A percentile compares a stretch with the other conserved stretches of the same genome.
These are phyloP conservation scores for Eupithecia dodoneata DNA, from an alignment of 2,888 invertebrate genomes.

Conservation along the genomic window DNA sequence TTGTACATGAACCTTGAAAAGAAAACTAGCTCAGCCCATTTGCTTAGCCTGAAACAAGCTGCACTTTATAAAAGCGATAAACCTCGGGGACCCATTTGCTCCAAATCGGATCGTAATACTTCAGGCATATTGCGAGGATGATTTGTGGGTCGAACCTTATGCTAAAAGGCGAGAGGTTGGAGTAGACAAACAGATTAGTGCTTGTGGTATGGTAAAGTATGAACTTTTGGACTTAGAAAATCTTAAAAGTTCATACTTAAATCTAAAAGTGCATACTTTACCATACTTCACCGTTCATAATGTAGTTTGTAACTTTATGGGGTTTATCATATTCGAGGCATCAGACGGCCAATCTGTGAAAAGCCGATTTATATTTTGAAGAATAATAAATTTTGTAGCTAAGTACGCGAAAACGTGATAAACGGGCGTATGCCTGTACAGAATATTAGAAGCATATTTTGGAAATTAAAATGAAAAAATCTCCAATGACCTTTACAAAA, in stretches of 20 bases:
- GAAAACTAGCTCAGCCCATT: neutral
- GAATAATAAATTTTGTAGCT: neutral
- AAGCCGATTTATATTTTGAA: neutral
- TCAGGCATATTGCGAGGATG: conserved; percentile 32
- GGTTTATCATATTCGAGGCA: neutral
- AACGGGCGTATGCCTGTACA: neutral
- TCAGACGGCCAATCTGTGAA: neutral
- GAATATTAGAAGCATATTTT: too few species aligned
- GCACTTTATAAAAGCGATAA: conserved; percentile 31
- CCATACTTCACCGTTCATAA: too few species aligned
- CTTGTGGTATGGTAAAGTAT: neutral
- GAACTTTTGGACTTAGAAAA: neutral
- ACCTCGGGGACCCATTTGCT: conserved; percentile 32
- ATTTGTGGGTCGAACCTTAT: conserved; percentile 33
- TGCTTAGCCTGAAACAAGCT: conserved; percentile 17
- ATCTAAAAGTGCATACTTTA: too few species aligned
- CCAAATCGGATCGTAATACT: conserved; percentile 25
- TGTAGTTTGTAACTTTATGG: neutral
- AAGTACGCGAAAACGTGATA: neutral
- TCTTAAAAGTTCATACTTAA: too few species aligned
- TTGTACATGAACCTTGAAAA: neutral
- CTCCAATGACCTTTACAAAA: neutral
- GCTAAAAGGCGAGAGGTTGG: conserved; percentile 21
- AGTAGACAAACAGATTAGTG: conserved; percentile 12
- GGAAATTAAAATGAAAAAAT: too few species aligned